Conservation (phyloP, 2,113 vertebrate species). For the Equus quagga region DNA sequence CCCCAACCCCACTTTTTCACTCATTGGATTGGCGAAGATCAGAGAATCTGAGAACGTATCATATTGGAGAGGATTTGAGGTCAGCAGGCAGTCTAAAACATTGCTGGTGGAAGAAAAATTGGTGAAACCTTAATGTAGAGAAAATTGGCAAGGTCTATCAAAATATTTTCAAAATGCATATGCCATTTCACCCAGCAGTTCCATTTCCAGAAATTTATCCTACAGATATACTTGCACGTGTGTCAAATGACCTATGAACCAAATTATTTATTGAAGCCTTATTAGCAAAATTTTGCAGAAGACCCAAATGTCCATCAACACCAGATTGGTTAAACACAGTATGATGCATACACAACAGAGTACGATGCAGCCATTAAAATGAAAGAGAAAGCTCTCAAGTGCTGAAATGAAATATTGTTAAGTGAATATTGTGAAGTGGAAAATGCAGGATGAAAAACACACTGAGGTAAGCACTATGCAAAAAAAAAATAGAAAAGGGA, state of each 20-base stretch:
- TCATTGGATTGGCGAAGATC: not conserved
- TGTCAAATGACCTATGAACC: not conserved
- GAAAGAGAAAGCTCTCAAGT: not conserved
- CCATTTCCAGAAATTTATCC: not conserved
- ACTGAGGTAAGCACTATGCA: not conserved
- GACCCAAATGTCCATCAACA: not conserved
- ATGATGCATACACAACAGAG: not conserved
- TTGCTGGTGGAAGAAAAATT: not conserved
- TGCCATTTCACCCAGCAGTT: not conserved
- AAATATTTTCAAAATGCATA: not conserved
- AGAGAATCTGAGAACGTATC: not conserved
- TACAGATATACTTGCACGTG: not conserved
- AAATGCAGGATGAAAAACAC: not conserved
- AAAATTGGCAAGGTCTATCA: not conserved
- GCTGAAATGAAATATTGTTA: not conserved
- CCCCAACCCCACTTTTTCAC: not conserved
- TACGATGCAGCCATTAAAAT: not conserved
- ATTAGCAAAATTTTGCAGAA: not conserved
- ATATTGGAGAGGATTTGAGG: not conserved
- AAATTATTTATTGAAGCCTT: slow-evolving; percentile 11
- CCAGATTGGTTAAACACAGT: not conserved
- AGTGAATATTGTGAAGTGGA: not conserved
- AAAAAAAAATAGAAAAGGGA: not conserved
- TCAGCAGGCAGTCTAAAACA: not conserved
- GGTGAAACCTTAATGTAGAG: not conserved